Conservation (phyloP, 2,113 vertebrate genomes). For the Xenopus laevis region DNA sequence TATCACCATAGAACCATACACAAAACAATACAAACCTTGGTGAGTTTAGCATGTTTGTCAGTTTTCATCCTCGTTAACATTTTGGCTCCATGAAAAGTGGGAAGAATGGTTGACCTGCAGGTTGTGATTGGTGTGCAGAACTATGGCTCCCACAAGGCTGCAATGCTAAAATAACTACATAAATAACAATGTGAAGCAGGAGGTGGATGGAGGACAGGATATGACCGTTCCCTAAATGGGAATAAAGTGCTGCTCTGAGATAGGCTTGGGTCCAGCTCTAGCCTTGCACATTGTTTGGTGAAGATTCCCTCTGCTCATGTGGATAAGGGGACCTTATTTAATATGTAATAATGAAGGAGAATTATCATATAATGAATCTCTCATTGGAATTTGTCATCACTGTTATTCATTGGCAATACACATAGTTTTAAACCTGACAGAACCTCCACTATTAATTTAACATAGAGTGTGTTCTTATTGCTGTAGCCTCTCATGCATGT, state of each 20-base stretch:
- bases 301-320: constrained; percentile 15
- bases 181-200: neutral
- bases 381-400: no score
- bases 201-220: neutral
- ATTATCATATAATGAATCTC: neutral
- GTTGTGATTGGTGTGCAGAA: neutral
- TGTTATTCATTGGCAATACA: no score
- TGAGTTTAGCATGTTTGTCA: no score
- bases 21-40: no score
- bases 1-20: no score
- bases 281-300: constrained; percentile 6
- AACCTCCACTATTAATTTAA: no score
- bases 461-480: no score
- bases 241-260: neutral
- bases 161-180: neutral
- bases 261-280: constrained; percentile 10
- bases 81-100: no score
- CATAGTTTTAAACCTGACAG: no score
- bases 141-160: neutral
- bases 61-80: no score
- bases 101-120: no score
- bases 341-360: neutral
- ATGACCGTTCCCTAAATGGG: constrained; percentile 9
- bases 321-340: constrained; percentile 5
- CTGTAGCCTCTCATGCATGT: no score